Evolutionary conservation across 2,113 vertebrate genomes (phyloP).

Genomic region (Carassius auratus): DNA sequence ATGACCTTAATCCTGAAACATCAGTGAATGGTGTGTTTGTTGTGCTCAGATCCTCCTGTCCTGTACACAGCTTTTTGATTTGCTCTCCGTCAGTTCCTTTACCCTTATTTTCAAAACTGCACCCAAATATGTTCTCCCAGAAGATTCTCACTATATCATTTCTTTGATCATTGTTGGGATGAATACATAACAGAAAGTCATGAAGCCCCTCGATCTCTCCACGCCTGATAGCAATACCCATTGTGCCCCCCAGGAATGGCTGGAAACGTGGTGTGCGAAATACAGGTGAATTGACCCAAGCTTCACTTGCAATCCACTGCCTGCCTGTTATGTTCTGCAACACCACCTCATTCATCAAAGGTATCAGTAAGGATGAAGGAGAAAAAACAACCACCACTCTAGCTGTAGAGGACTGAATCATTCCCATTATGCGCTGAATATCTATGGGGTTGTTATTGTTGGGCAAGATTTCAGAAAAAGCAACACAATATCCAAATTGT

Average conservation of each 20-base stretch:
- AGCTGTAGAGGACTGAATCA: conserved; percentile 64
- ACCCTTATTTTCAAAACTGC: conserved; percentile 55
- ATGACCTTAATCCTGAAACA: conserved; percentile 60
- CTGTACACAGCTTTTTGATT: conserved; percentile 57
- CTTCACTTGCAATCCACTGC: conserved; percentile 8
- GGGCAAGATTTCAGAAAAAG: not conserved
- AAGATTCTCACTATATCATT: conserved; percentile 59
- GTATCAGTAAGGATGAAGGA: conserved; percentile 58
- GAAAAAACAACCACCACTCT: conserved; percentile 59
- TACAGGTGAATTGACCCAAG: conserved; percentile 63
- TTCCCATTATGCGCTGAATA: conserved; percentile 59
- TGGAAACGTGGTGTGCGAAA: conserved; percentile 52
- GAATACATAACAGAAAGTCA: conserved; percentile 63
- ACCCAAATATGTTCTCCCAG: not conserved
- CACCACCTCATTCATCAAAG: conserved; percentile 67
- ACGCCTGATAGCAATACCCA: conserved; percentile 72
- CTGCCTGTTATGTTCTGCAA: conserved; percentile 29
- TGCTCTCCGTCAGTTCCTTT: conserved; percentile 11
- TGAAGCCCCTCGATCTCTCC: conserved; percentile 70
- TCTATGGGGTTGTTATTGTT: conserved; percentile 44
- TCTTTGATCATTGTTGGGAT: conserved; percentile 51
- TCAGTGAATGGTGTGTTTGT: conserved; percentile 60
- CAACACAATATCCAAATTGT: not conserved
- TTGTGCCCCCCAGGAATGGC: conserved; percentile 59
- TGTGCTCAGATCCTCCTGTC: conserved; percentile 64